Evolutionary conservation across 2,113 vertebrate genomes (phyloP), one percentile per base, ranked within the genome.

Genomic region (Benitochromis conjunctus): DNA sequence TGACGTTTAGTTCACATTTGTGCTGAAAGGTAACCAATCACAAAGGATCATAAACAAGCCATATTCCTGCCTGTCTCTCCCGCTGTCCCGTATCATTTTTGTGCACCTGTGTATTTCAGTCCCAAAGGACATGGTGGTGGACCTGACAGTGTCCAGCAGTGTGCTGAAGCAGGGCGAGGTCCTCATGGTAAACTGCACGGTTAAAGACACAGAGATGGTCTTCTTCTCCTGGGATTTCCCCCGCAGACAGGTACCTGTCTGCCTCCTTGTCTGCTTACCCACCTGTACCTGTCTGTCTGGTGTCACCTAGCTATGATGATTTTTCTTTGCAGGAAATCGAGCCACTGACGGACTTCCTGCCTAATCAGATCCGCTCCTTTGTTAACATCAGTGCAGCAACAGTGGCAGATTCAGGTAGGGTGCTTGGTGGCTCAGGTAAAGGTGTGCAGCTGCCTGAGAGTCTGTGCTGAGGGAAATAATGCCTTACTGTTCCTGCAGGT

Each of bases 161-260:
- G 69, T 98, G 53, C 92, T 99, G 86, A 98, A 96, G 36, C 95
- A 95, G 92, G 98, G 98, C 0, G 98, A 99, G 77, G 95, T 95
- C 0, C 83, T 99, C 18, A 97, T 92, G 0, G 85, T 99, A 7
- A 97, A 97, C 94, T 99, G 99, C 93, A 97, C 97, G 0, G 97
- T 98, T 57, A 96, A 91, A 0, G 96, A 96, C 36, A 95, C 95
- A 0, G 97, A 98, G 76, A 93, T 99, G 7, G 96, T 98, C 74
- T 97, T 92, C 92, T 99, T 99, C 86, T 88, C 91, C 51, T 99
- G 98, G 99, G 94, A 92, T 0, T 98, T 96, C 34, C 99, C 99
- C 5, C 96, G 97, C 31, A 95, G 92, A 90, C 93, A 97, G 85
- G 98, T 99, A 94, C 82, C 77, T 78, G 77, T 43, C 34, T 79